Percentiles rank a stretch among this genome's conserved stretches.
Conservation (phyloP, 2,888 invertebrate genomes). For the Ceramica pisi region DNA sequence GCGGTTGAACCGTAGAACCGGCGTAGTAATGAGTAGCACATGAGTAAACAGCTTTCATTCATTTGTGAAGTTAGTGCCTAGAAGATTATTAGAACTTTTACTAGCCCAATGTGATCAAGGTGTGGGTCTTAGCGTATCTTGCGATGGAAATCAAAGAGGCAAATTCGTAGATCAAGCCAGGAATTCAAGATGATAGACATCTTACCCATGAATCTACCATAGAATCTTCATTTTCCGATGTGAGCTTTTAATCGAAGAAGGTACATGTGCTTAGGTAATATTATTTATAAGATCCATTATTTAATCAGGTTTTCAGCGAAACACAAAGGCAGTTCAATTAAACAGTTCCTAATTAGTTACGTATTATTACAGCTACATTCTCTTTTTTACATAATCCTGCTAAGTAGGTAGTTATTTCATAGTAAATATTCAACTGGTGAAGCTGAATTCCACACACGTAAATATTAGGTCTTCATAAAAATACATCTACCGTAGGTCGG, state of each 20-base stretch:
- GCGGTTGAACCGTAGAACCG: constrained; percentile 70
- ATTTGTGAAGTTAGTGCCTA: constrained; percentile 66
- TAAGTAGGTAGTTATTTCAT: not conserved
- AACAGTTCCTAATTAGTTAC: constrained; percentile 35
- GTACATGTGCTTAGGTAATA: not conserved
- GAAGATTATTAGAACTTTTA: constrained; percentile 41
- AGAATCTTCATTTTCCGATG: not conserved
- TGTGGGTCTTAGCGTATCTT: constrained; percentile 8
- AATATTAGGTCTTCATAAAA: constrained; percentile 53
- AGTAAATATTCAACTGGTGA: not conserved
- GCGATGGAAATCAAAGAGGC: not conserved
- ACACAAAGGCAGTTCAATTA: constrained; percentile 11
- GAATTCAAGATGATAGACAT: not conserved
- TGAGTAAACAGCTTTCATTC: constrained; percentile 79
- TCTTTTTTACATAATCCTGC: constrained; percentile 40
- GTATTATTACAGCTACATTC: constrained; percentile 32
- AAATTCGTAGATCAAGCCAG: not conserved
- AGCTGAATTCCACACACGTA: constrained; percentile 20
- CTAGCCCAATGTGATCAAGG: constrained; percentile 12
- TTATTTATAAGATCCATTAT: not conserved
- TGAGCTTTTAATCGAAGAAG: not conserved
- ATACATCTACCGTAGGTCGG: constrained; percentile 29
- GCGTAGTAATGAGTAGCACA: constrained; percentile 76
- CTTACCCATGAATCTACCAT: not conserved
- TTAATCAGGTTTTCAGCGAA: constrained; percentile 19